Evolutionary conservation across 1,140 invertebrate genomes (phyloP).

Genomic region (Ostrea edulis): DNA sequence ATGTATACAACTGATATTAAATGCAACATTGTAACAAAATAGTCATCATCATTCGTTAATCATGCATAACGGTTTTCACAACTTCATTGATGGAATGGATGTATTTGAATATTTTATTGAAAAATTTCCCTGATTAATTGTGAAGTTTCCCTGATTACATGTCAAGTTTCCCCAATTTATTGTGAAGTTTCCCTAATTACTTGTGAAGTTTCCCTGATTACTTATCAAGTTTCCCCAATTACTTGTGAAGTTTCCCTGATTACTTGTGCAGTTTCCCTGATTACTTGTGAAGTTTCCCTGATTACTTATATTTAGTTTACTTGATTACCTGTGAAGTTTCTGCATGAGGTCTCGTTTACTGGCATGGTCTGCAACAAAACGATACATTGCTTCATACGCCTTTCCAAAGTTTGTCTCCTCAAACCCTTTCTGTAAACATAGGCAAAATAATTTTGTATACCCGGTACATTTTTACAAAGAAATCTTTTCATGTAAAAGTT

Average conservation of each 20-base stretch:
- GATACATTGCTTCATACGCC: conserved; percentile 56
- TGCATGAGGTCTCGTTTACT: conserved; percentile 52
- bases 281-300: no score
- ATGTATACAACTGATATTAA: not conserved
- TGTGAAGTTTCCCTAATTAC: not conserved
- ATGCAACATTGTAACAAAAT: not conserved
- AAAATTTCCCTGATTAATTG: no score
- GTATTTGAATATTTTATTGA: no score
- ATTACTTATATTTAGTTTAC: not conserved
- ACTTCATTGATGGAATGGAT: no score
- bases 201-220: not conserved
- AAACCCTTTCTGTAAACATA: conserved; percentile 49
- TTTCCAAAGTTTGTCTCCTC: conserved; percentile 59
- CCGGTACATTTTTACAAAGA: no score
- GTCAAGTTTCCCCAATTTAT: not conserved
- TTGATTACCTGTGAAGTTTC: conserved; percentile 61
- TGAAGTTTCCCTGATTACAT: not conserved
- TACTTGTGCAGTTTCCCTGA: no score
- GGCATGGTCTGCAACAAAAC: conserved; percentile 58
- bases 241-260: no score
- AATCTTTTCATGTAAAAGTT: not conserved
- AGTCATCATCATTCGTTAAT: not conserved
- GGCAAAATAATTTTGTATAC: not conserved
- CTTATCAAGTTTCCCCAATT: not conserved
- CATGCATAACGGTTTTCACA: no score